Evolutionary conservation across 2,113 vertebrate genomes (phyloP).

Genomic region (Epinephelus fuscoguttatus): DNA sequence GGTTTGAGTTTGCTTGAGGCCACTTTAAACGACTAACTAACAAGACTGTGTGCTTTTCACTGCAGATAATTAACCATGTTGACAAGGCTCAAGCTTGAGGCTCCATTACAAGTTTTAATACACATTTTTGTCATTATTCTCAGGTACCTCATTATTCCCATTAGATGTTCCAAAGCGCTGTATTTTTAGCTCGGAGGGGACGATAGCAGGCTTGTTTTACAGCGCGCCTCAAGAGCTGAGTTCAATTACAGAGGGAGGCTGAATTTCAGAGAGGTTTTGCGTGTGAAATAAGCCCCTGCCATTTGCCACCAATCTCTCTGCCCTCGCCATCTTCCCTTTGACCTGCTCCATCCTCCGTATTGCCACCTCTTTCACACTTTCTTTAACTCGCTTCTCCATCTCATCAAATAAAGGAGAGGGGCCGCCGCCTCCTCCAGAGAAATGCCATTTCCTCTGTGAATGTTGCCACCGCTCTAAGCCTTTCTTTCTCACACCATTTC

Average conservation of each 20-base stretch:
- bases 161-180: slow-evolving; percentile 8
- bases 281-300: slow-evolving; percentile 40
- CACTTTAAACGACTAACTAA: slow-evolving; percentile 12
- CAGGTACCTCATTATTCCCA: slow-evolving; percentile 47
- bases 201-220: slow-evolving; percentile 15
- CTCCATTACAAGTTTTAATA: slow-evolving; percentile 20
- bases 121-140: slow-evolving; percentile 23
- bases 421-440: slow-evolving; percentile 50
- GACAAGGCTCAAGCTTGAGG: slow-evolving; percentile 31
- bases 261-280: slow-evolving; percentile 4
- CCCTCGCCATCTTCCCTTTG: slow-evolving; percentile 46
- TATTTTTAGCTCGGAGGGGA: slow-evolving; percentile 4
- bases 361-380: slow-evolving; percentile 45
- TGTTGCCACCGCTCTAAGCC: slow-evolving; percentile 62
- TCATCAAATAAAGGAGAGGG: slow-evolving; percentile 59
- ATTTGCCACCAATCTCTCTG: slow-evolving; percentile 29
- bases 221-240: slow-evolving; percentile 1
- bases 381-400: slow-evolving; percentile 47
- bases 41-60: slow-evolving; percentile 9
- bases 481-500: slow-evolving; percentile 76
- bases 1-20: slow-evolving; percentile 32
- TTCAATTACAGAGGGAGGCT: slow-evolving; percentile 16
- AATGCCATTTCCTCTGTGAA: slow-evolving; percentile 69
- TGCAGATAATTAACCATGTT: slow-evolving; percentile 38
- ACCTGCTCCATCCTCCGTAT: slow-evolving; percentile 53